Conservation (phyloP, 92 coral and sea anemone genomes). For the Scolanthus callimorphus region DNA sequence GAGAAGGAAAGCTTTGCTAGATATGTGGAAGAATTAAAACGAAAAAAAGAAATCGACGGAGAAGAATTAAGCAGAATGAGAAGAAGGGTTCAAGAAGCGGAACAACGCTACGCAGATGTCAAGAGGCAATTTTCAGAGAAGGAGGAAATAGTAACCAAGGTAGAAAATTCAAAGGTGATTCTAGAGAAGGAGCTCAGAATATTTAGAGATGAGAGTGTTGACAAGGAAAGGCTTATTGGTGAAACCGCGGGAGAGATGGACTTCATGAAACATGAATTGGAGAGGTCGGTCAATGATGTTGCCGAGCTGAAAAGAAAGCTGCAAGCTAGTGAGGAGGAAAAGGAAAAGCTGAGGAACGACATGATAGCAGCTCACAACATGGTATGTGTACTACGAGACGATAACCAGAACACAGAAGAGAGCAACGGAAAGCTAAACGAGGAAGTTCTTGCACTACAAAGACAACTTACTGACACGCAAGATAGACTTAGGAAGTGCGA, state of each 20-base stretch:
- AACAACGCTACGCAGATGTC: conserved; percentile 35
- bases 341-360: conserved; percentile 68
- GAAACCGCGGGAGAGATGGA: conserved; percentile 45
- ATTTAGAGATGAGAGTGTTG: conserved; percentile 40
- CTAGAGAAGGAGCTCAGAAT: conserved; percentile 54
- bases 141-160: conserved; percentile 33
- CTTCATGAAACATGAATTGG: conserved; percentile 18
- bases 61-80: conserved; percentile 42
- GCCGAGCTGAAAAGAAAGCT: conserved; percentile 47
- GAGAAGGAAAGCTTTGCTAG: conserved; percentile 48
- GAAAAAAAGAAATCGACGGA: conserved; percentile 40
- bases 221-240: conserved; percentile 35
- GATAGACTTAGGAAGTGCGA: conserved; percentile 26
- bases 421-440: conserved; percentile 34
- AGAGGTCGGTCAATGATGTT: conserved; percentile 26
- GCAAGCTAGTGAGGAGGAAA: conserved; percentile 66
- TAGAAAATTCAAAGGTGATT: conserved; percentile 14
- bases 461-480: conserved; percentile 48
- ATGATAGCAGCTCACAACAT: conserved; percentile 62
- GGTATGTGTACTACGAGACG: conserved; percentile 59
- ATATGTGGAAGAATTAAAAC: conserved; percentile 55
- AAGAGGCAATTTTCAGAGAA: conserved; percentile 22
- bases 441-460: conserved; percentile 40
- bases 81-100: conserved; percentile 42
- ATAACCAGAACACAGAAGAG: conserved; percentile 41